phyloP scores from a whole-genome alignment of 2,113 vertebrate species.

The Albula goreensis region DNA sequence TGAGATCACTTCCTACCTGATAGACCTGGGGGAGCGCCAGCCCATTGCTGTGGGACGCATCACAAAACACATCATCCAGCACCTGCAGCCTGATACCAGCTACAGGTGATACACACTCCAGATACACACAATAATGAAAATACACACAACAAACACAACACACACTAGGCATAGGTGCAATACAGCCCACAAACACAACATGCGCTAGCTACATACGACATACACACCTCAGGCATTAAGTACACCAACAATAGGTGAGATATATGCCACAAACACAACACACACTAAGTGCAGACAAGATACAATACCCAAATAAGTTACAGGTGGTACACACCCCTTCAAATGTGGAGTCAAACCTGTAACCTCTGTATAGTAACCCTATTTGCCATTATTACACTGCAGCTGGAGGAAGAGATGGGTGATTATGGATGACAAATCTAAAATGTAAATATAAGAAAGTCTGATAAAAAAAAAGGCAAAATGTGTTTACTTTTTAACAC shows the following conservation, averaged over 20 bases:
- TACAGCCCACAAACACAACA: not conserved
- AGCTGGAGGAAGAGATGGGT: too few relatives aligned
- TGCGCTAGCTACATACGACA: not conserved
- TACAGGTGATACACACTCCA: constrained; percentile 77
- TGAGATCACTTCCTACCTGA: constrained; percentile 90
- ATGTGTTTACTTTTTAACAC: too few relatives aligned
- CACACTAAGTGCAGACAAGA: not conserved
- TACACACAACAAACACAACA: not conserved
- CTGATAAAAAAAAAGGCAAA: too few relatives aligned
- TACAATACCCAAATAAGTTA: constrained; percentile 64
- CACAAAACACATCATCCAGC: constrained; percentile 80
- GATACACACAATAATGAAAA: not conserved
- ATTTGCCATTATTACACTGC: too few relatives aligned
- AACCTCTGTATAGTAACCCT: too few relatives aligned
- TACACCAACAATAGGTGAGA: constrained; percentile 83
- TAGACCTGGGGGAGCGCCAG: constrained; percentile 92
- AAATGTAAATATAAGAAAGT: too few relatives aligned
- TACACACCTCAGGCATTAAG: not conserved
- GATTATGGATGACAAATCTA: too few relatives aligned
- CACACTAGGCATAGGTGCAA: not conserved
- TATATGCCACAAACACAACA: not conserved
- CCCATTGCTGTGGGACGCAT: constrained; percentile 79
- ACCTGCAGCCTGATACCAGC: constrained; percentile 93
- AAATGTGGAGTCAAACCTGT: too few relatives aligned
- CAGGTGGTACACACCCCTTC: constrained; percentile 69